phyloP scores from a whole-genome alignment of 1,140 invertebrate species.

The Cecropterus lyciades region DNA sequence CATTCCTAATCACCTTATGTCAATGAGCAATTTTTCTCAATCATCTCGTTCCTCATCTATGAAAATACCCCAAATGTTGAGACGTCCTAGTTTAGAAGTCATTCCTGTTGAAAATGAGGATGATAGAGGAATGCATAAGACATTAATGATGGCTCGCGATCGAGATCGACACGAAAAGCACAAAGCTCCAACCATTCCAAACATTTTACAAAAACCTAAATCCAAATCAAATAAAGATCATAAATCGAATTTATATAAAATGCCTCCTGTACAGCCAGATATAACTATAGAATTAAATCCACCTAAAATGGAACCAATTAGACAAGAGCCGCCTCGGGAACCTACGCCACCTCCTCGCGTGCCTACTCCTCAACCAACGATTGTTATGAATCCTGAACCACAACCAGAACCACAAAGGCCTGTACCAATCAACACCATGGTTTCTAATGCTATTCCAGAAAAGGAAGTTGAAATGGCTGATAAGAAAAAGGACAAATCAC shows the following conservation, averaged over 20 bases:
- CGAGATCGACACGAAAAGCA: slow-evolving; percentile 79
- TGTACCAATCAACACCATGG: slow-evolving; percentile 40
- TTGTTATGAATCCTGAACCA: slow-evolving; percentile 38
- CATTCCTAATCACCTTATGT: slow-evolving; percentile 71
- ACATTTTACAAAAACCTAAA: slow-evolving; percentile 81
- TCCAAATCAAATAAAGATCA: slow-evolving; percentile 76
- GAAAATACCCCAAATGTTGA: slow-evolving; percentile 78
- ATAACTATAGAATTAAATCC: slow-evolving; percentile 83
- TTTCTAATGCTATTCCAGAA: slow-evolving; percentile 55
- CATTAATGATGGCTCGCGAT: slow-evolving; percentile 63
- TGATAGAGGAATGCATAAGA: slow-evolving; percentile 71
- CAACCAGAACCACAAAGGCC: slow-evolving; percentile 43
- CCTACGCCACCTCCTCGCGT: slow-evolving; percentile 43
- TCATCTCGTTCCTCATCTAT: slow-evolving; percentile 82
- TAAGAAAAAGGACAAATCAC: slow-evolving; percentile 88
- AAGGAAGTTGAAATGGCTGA: slow-evolving; percentile 83
- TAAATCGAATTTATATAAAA: slow-evolving; percentile 78
- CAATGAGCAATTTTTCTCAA: slow-evolving; percentile 81
- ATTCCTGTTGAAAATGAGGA: slow-evolving; percentile 80
- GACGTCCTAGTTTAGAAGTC: slow-evolving; percentile 82
- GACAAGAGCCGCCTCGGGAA: slow-evolving; percentile 57
- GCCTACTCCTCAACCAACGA: slow-evolving; percentile 39
- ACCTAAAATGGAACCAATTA: slow-evolving; percentile 70
- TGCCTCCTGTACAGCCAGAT: slow-evolving; percentile 80
- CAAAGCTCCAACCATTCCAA: slow-evolving; percentile 80